A percentile compares a stretch with the other conserved stretches of the same genome.
phyloP scores from a whole-genome alignment of 23 tunicate genomes.

The Botrylloides violaceus region DNA sequence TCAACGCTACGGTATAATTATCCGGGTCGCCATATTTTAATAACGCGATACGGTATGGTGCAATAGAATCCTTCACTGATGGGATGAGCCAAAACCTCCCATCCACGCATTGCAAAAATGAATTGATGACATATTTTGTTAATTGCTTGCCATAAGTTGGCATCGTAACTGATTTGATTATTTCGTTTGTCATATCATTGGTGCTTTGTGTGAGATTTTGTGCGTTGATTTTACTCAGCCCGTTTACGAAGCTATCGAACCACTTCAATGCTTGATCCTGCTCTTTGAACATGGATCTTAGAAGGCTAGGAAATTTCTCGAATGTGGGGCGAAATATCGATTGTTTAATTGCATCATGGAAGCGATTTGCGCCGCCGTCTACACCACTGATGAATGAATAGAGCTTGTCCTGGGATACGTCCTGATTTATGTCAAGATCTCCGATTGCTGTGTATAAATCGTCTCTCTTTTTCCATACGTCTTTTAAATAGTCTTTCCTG shows the following conservation, averaged over 20 bases:
- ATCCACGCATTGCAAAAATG: no score
- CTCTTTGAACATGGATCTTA: background rate
- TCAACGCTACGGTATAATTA: background rate
- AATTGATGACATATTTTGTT: background rate
- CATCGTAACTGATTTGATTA: background rate
- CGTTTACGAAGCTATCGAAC: constrained; percentile 2
- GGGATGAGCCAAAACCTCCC: background rate
- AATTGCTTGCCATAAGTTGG: background rate
- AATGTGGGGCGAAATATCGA: background rate
- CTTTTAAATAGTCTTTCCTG: background rate
- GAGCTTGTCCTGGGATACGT: background rate
- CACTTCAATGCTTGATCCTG: background rate
- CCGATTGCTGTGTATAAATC: background rate
- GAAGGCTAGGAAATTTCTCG: background rate
- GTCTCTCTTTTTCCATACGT: background rate
- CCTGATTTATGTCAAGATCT: background rate
- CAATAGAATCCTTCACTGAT: background rate
- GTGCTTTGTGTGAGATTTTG: background rate
- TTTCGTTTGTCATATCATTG: background rate
- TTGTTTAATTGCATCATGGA: background rate
- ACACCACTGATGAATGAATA: background rate
- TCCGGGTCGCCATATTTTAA: background rate
- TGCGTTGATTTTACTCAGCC: background rate
- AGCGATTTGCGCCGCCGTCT: background rate
- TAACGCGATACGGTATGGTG: background rate